These are phyloP conservation scores for Barnardius zonarius DNA, from an alignment of 2,113 vertebrate genomes.

Conservation along the genomic window DNA sequence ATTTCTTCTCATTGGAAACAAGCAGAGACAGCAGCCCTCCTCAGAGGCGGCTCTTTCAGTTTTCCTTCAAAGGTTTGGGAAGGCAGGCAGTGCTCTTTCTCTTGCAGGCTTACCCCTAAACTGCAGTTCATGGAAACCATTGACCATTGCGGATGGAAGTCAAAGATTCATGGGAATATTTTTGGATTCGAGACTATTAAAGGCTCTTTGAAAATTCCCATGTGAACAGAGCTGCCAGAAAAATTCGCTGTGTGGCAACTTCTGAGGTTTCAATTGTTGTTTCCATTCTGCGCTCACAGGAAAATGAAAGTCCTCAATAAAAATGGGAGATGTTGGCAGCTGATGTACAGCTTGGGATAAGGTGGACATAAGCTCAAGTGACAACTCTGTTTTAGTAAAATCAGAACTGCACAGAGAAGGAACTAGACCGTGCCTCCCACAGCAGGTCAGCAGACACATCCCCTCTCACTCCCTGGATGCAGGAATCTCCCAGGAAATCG, in stretches of 20 bases:
- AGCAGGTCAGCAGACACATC: neutral
- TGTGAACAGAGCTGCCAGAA: constrained; percentile 37
- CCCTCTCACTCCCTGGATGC: neutral
- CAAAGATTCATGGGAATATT: constrained; percentile 13
- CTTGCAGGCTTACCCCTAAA: neutral
- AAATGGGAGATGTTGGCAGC: neutral
- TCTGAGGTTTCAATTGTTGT: constrained; percentile 53
- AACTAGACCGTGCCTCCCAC: neutral
- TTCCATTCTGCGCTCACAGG: neutral
- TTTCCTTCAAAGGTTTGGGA: constrained; percentile 23
- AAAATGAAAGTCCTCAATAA: neutral
- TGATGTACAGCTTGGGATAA: neutral
- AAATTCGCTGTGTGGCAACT: constrained; percentile 3
- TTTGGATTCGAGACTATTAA: constrained; percentile 13
- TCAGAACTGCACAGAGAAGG: neutral
- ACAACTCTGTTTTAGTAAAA: neutral
- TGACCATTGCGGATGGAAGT: constrained; percentile 5
- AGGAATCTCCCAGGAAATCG: neutral
- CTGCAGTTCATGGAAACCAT: constrained; percentile 9
- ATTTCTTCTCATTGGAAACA: neutral
- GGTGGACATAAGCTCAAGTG: neutral
- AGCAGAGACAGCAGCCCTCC: neutral
- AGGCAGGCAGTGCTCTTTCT: neutral
- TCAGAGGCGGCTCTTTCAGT: neutral
- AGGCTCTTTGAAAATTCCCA: constrained; percentile 32